Evolutionary conservation across 2,113 vertebrate species (phyloP).

Genomic region (Sinocyclocheilus rhinocerous): DNA sequence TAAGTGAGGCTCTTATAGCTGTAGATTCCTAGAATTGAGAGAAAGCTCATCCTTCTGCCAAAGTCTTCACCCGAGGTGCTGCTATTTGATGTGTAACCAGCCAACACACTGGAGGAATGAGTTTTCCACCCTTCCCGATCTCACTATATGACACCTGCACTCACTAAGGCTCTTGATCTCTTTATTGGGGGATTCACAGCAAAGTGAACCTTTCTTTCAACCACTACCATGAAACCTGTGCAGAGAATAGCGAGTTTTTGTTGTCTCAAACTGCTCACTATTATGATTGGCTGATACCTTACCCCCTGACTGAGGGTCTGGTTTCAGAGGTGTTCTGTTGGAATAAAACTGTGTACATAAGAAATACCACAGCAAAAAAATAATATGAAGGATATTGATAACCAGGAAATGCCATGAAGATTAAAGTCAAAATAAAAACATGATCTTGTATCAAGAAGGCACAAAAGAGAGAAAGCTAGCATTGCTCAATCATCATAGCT

Average conservation of each 20-base stretch:
- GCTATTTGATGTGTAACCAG: constrained; percentile 16
- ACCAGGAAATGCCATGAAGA: background rate
- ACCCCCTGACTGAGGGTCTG: constrained; percentile 63
- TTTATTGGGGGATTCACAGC: constrained; percentile 66
- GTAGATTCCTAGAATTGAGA: constrained; percentile 65
- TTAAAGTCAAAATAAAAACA: background rate
- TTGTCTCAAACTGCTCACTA: constrained; percentile 66
- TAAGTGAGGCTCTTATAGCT: constrained; percentile 59
- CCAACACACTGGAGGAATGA: constrained; percentile 4
- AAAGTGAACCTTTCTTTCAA: constrained; percentile 54
- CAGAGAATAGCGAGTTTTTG: constrained; percentile 61
- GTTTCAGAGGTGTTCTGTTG: constrained; percentile 72
- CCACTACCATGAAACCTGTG: constrained; percentile 56
- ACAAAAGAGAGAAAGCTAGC: background rate
- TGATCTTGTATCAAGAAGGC: background rate
- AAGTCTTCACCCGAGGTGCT: constrained; percentile 14
- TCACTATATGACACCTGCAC: constrained; percentile 57
- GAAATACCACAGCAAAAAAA: constrained; percentile 64
- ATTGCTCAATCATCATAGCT: no score
- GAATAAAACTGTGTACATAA: constrained; percentile 67
- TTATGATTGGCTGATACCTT: constrained; percentile 63
- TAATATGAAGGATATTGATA: constrained; percentile 14
- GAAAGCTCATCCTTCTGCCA: constrained; percentile 66
- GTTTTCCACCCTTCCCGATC: constrained; percentile 25
- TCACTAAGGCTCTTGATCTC: constrained; percentile 64